phyloP scores from a whole-genome alignment of 2,888 invertebrate genomes.

The Apamea anceps region DNA sequence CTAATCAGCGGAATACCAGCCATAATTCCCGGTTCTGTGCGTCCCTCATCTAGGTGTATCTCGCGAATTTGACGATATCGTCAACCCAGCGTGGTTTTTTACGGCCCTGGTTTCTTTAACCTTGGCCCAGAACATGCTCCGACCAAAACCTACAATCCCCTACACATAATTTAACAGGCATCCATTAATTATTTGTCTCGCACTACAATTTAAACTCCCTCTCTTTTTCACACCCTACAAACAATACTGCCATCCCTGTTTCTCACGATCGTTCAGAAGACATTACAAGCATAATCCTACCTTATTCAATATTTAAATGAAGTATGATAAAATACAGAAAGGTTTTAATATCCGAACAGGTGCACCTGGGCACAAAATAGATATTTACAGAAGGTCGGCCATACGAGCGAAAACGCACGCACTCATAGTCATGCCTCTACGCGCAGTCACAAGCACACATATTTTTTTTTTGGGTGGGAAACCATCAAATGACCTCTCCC shows the following conservation, averaged over 20 bases:
- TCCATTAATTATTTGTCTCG: slow-evolving; percentile 9
- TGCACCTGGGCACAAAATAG: slow-evolving; percentile 27
- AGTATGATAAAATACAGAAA: slow-evolving; percentile 71
- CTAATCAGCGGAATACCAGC: too few species aligned
- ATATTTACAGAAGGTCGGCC: slow-evolving; percentile 7
- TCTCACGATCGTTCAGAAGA: slow-evolving; percentile 52
- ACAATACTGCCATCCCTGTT: slow-evolving; percentile 11
- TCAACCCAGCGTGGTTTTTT: not conserved
- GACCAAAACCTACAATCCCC: not conserved
- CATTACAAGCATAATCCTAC: slow-evolving; percentile 69
- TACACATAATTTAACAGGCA: slow-evolving; percentile 1
- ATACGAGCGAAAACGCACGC: not conserved
- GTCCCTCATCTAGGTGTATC: not conserved
- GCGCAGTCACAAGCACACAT: not conserved
- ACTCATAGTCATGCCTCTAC: not conserved
- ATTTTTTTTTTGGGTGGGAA: too few species aligned
- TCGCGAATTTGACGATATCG: not conserved
- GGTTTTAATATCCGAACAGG: slow-evolving; percentile 68
- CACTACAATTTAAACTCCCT: slow-evolving; percentile 17
- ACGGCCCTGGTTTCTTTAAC: not conserved
- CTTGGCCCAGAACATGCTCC: not conserved
- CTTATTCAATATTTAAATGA: slow-evolving; percentile 73
- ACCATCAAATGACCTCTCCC: too few species aligned
- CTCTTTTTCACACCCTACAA: slow-evolving; percentile 13
- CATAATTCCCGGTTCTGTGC: too few species aligned